Conservation (phyloP, 1,140 invertebrate species). For the Drosophila ananassae region DNA sequence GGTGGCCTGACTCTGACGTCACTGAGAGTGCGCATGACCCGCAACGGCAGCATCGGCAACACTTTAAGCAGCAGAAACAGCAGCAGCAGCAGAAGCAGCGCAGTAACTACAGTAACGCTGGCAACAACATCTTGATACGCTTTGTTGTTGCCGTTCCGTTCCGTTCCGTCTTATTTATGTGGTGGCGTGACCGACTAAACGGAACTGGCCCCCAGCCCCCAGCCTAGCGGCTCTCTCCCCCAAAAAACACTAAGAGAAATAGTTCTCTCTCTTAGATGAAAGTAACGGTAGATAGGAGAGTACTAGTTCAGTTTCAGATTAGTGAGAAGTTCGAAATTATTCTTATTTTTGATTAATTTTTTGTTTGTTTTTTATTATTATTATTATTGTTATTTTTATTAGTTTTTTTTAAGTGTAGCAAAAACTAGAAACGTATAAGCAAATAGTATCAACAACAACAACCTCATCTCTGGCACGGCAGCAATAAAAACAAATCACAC, state of each 20-base stretch:
- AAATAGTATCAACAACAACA: slow-evolving; percentile 42
- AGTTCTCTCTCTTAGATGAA: too few relatives aligned
- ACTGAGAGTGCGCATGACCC: slow-evolving; percentile 75
- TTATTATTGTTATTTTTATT: not conserved
- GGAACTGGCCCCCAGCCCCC: slow-evolving; percentile 55
- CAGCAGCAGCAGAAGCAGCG: slow-evolving; percentile 31
- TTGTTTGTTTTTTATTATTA: too few relatives aligned
- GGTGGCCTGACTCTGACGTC: slow-evolving; percentile 73
- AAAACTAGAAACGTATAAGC: slow-evolving; percentile 34
- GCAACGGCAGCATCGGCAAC: slow-evolving; percentile 34
- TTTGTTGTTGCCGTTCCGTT: slow-evolving; percentile 45
- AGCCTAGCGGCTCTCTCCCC: slow-evolving; percentile 3
- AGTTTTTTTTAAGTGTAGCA: slow-evolving; percentile 3
- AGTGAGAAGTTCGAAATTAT: too few relatives aligned
- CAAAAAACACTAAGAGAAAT: not conserved
- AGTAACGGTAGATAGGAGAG: too few relatives aligned
- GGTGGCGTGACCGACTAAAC: slow-evolving; percentile 79
- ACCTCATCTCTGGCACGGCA: slow-evolving; percentile 50
- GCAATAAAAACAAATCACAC: slow-evolving; percentile 43
- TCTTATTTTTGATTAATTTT: too few relatives aligned
- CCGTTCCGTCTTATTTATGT: slow-evolving; percentile 63
- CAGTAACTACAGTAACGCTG: slow-evolving; percentile 41
- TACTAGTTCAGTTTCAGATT: too few relatives aligned
- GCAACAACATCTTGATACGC: slow-evolving; percentile 56
- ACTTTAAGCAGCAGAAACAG: slow-evolving; percentile 20